A percentile compares a stretch with the other conserved stretches of the same genome.
Conservation (phyloP, 2,797 vertebrate species). For the Stomatorhinus walkeri region DNA sequence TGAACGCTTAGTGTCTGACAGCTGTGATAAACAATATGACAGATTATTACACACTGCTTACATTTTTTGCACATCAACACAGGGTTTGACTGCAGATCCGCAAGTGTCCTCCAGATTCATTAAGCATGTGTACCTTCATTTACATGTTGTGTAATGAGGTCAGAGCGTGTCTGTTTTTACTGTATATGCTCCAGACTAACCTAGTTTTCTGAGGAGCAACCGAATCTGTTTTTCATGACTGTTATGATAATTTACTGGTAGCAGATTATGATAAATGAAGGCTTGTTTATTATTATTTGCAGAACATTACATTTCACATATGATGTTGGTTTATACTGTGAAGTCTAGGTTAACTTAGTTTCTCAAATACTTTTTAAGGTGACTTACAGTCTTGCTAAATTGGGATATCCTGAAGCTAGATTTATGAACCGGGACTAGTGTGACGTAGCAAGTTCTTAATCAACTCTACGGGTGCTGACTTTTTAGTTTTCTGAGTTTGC, state of each 20-base stretch:
- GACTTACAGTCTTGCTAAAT: background rate
- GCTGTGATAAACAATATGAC: conserved; percentile 15
- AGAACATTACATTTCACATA: background rate
- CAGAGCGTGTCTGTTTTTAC: background rate
- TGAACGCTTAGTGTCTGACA: background rate
- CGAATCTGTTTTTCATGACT: background rate
- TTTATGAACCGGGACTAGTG: background rate
- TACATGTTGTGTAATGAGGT: background rate
- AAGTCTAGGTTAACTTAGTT: background rate
- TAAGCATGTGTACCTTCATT: background rate
- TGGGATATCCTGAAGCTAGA: background rate
- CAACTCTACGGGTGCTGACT: background rate
- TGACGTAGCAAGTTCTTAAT: background rate
- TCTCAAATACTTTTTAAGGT: background rate
- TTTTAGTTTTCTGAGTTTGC: background rate
- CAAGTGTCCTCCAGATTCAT: background rate
- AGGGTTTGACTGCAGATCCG: background rate
- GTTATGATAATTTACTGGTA: background rate
- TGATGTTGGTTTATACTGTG: background rate
- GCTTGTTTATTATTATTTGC: background rate
- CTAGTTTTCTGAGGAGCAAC: background rate
- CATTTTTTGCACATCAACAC: background rate
- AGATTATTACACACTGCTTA: background rate
- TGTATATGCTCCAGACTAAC: background rate
- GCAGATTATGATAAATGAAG: background rate